Evolutionary conservation across 2,888 invertebrate genomes (phyloP).

Genomic region (Melanotus villosus): DNA sequence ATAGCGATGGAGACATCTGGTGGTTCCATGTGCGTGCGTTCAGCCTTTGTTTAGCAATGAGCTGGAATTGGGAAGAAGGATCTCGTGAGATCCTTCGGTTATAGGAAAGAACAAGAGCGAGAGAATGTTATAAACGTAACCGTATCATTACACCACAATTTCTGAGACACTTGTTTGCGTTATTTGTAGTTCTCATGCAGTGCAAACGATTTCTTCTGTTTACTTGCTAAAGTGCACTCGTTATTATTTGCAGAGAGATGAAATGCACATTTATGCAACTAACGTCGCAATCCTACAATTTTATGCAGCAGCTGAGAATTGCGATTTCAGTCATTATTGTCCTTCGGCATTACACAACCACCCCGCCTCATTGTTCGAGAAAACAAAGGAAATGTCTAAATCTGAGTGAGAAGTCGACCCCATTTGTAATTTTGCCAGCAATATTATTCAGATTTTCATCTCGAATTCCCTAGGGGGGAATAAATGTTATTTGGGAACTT

Average conservation of each 20-base stretch:
- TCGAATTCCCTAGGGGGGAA: constrained; percentile 8
- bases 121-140: constrained; percentile 3
- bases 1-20: constrained; percentile 55
- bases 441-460: constrained; percentile 30
- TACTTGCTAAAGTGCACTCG: constrained; percentile 11
- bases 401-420: constrained; percentile 22
- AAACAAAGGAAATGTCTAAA: constrained; percentile 26
- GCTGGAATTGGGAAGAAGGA: constrained; percentile 33
- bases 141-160: background rate
- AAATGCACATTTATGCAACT: constrained; percentile 11
- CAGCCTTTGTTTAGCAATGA: constrained; percentile 38
- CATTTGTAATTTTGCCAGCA: constrained; percentile 27
- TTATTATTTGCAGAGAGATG: constrained; percentile 5
- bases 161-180: constrained; percentile 7
- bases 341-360: constrained; percentile 17
- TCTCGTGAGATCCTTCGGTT: constrained; percentile 5
- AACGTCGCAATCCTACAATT: background rate
- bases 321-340: constrained; percentile 21
- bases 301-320: constrained; percentile 4
- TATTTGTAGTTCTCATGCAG: background rate
- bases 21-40: constrained; percentile 43
- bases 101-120: background rate
- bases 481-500: background rate
- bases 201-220: background rate
- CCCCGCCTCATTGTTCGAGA: constrained; percentile 16